These are phyloP conservation scores for Toxotes lorentzi DNA, from an alignment of 2,797 vertebrate species.

Conservation along the genomic window DNA sequence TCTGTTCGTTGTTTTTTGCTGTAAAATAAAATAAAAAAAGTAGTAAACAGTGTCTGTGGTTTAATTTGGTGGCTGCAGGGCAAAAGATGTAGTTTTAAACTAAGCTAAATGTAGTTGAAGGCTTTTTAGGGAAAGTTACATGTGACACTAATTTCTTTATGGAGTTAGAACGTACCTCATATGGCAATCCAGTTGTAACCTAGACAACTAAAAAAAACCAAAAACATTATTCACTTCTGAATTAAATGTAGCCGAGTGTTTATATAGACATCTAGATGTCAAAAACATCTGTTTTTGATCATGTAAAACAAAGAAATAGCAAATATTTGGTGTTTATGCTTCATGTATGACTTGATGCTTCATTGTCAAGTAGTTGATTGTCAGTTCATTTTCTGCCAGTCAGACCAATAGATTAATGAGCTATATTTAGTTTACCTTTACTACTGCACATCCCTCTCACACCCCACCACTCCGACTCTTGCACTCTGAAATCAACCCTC, in stretches of 20 bases:
- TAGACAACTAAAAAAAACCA: too few species aligned
- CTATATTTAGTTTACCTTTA: slow-evolving; percentile 6
- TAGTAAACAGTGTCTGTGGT: neutral
- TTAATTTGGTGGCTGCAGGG: neutral
- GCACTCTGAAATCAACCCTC: slow-evolving; percentile 58
- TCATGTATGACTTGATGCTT: neutral
- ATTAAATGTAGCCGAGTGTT: too few species aligned
- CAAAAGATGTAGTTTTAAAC: neutral
- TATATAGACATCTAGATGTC: too few species aligned
- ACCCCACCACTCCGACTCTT: slow-evolving; percentile 44
- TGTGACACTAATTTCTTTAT: neutral
- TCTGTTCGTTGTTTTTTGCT: neutral
- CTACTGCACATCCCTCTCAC: slow-evolving; percentile 7
- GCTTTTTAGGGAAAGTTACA: neutral
- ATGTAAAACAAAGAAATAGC: neutral
- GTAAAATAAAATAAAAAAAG: neutral
- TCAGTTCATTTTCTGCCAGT: neutral
- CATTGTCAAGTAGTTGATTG: neutral
- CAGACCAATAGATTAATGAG: neutral
- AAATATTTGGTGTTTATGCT: neutral
- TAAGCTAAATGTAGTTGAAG: neutral
- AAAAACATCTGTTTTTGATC: neutral
- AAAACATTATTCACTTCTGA: too few species aligned
- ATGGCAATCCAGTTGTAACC: neutral
- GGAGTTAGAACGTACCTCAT: neutral